These are phyloP conservation scores for Merodon equestris DNA, from an alignment of 2,888 invertebrate species.

Conservation along the genomic window DNA sequence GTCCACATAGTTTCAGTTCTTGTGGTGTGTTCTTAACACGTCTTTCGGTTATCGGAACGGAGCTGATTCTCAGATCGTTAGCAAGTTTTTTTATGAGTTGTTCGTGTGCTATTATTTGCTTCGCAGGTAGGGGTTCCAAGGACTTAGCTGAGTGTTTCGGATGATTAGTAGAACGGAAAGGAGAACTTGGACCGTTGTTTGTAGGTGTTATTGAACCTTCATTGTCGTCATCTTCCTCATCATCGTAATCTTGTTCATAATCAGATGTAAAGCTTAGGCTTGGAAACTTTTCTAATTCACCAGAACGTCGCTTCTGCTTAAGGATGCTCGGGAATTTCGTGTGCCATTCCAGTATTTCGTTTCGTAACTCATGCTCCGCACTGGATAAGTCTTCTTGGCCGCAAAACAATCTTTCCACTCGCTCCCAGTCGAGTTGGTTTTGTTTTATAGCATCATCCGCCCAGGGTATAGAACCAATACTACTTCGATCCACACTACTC, in stretches of 20 bases:
- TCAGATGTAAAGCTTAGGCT: constrained; percentile 74
- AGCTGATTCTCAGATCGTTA: constrained; percentile 72
- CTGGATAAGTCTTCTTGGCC: constrained; percentile 73
- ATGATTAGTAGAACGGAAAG: constrained; percentile 46
- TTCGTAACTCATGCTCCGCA: constrained; percentile 74
- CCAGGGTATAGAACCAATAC: constrained; percentile 79
- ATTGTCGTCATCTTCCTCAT: constrained; percentile 70
- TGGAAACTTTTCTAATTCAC: constrained; percentile 72
- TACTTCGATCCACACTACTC: constrained; percentile 77
- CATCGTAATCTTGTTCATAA: constrained; percentile 72
- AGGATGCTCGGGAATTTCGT: constrained; percentile 75
- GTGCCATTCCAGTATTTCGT: constrained; percentile 78
- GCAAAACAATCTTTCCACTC: constrained; percentile 76
- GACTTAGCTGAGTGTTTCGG: constrained; percentile 59
- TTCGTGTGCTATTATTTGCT: constrained; percentile 57
- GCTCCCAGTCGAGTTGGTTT: constrained; percentile 78
- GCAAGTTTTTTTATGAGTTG: constrained; percentile 70
- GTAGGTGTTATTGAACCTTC: constrained; percentile 53
- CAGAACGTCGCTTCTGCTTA: constrained; percentile 33
- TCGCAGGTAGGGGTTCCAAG: constrained; percentile 51
- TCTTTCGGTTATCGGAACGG: constrained; percentile 72
- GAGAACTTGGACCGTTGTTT: constrained; percentile 42
- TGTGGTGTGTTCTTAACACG: constrained; percentile 68
- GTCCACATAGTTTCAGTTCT: constrained; percentile 42
- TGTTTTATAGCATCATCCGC: constrained; percentile 78